Conservation (phyloP, 2,113 vertebrate genomes). For the Chascanopsetta lugubris region DNA sequence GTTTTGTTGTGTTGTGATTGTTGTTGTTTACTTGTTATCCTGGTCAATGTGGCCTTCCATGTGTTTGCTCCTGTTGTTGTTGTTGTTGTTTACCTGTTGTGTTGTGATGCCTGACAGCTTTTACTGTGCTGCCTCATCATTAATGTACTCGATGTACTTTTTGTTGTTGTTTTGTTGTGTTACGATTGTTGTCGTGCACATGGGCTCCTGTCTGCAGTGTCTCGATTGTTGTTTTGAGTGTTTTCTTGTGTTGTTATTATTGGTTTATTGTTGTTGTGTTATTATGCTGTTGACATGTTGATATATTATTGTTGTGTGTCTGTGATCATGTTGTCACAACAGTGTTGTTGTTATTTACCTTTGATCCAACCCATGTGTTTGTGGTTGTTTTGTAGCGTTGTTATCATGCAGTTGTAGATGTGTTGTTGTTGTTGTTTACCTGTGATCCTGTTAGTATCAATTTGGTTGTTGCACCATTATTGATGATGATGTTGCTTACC, state of each 20-base stretch:
- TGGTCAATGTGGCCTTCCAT: background rate
- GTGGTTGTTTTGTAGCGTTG: too few relatives aligned
- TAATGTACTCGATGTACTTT: too few relatives aligned
- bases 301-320: too few relatives aligned
- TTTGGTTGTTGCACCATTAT: too few relatives aligned
- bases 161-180: background rate
- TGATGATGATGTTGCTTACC: too few relatives aligned
- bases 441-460: too few relatives aligned
- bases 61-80: background rate
- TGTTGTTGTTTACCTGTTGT: background rate
- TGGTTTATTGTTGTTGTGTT: too few relatives aligned
- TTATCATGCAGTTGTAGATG: too few relatives aligned
- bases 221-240: background rate
- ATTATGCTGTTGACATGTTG: too few relatives aligned
- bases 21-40: slow-evolving; percentile 15
- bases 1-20: too few relatives aligned
- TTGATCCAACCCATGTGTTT: background rate
- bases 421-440: too few relatives aligned
- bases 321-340: too few relatives aligned
- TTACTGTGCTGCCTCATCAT: background rate
- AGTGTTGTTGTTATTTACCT: background rate
- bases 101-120: accelerated
- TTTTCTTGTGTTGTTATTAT: background rate
- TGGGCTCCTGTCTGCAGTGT: background rate
- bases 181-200: background rate